A percentile compares a stretch with the other conserved stretches of the same genome.
These are phyloP conservation scores for Lutjanus campechanus DNA, from an alignment of 2,797 vertebrate genomes.

Conservation along the genomic window DNA sequence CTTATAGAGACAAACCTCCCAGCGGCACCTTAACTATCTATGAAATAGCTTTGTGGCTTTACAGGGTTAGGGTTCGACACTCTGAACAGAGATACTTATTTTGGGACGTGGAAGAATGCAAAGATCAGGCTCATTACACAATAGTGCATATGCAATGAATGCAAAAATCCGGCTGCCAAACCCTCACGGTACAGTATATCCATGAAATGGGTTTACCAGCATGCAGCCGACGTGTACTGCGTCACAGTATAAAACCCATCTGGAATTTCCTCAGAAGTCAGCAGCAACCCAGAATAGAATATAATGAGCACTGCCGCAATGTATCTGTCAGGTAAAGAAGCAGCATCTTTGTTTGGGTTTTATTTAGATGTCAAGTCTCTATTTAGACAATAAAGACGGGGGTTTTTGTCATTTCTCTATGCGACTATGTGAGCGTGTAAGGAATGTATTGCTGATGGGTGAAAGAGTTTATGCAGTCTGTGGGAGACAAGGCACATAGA, in stretches of 20 bases:
- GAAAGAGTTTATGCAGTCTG: conserved; percentile 42
- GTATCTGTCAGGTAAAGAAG: conserved; percentile 67
- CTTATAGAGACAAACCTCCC: conserved; percentile 44
- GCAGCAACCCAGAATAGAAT: conserved; percentile 71
- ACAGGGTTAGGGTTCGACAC: conserved; percentile 4
- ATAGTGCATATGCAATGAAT: conserved; percentile 41
- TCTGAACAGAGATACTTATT: conserved; percentile 17
- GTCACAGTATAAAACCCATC: conserved; percentile 58
- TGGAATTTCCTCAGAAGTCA: conserved; percentile 75
- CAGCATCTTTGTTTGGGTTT: conserved; percentile 58
- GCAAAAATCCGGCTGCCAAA: conserved; percentile 52
- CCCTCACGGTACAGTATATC: conserved; percentile 50
- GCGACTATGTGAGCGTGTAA: conserved; percentile 11
- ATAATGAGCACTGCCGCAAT: conserved; percentile 70
- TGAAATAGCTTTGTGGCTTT: conserved; percentile 33
- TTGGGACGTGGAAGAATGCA: conserved; percentile 45
- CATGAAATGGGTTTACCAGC: conserved; percentile 73
- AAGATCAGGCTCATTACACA: conserved; percentile 54
- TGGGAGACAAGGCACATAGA: conserved; percentile 41
- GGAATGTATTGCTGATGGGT: conserved; percentile 39
- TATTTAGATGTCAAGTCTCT: conserved; percentile 73
- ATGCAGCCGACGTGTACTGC: conserved; percentile 47
- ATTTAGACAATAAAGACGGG: conserved; percentile 61
- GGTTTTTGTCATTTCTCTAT: conserved; percentile 47
- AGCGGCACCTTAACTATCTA: conserved; percentile 23